phyloP scores from a whole-genome alignment of 2,888 invertebrate genomes.

The Nomada hirtipes region DNA sequence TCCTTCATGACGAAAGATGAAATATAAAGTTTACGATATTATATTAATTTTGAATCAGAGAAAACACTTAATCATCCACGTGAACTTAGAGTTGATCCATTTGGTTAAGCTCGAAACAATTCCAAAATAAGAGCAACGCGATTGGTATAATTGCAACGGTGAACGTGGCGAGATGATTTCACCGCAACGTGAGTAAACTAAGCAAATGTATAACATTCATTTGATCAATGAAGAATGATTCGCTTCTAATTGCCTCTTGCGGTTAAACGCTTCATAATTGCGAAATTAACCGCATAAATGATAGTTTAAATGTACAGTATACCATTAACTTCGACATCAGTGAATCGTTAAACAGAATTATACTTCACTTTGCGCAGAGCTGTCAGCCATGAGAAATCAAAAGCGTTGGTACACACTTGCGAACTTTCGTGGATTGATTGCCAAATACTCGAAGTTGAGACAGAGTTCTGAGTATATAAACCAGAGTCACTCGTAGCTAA shows the following conservation, averaged over 20 bases:
- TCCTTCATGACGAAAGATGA: too few relatives aligned
- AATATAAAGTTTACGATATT: neutral
- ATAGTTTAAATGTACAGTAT: conserved; percentile 21
- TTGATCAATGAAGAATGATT: conserved; percentile 41
- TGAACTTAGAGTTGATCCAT: neutral
- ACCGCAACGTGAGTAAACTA: conserved; percentile 35
- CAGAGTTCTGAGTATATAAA: too few relatives aligned
- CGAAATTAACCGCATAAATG: conserved; percentile 33
- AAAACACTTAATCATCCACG: neutral
- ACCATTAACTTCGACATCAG: conserved; percentile 1
- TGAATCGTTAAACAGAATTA: conserved; percentile 26
- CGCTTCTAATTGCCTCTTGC: conserved; percentile 24
- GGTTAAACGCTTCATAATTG: conserved; percentile 21
- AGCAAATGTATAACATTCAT: conserved; percentile 3
- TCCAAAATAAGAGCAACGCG: neutral
- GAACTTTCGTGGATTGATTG: neutral
- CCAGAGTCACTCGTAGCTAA: too few relatives aligned
- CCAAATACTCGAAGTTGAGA: neutral
- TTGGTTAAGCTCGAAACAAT: neutral
- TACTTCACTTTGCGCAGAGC: neutral
- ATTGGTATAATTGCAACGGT: conserved; percentile 8
- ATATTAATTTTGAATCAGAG: neutral
- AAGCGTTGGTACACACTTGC: neutral
- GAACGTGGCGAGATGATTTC: conserved; percentile 8
- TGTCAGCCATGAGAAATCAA: neutral